Conservation (phyloP, 1,140 invertebrate species). For the Leptinotarsa lineolata region DNA sequence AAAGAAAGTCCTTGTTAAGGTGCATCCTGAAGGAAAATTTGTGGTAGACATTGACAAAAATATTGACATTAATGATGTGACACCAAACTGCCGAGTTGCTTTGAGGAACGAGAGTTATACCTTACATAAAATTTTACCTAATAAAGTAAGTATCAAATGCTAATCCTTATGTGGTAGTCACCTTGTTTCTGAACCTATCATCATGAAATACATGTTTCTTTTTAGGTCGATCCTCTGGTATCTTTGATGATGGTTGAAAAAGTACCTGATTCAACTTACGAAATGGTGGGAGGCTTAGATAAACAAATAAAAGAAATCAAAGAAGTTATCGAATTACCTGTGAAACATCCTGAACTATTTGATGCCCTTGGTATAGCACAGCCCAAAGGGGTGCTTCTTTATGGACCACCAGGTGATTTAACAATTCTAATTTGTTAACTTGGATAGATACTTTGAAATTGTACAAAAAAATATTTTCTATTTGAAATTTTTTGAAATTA, state of each 20-base stretch:
- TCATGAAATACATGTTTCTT: background rate
- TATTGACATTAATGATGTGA: slow-evolving; percentile 98
- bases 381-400: slow-evolving; percentile 97
- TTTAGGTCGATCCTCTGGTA: slow-evolving; percentile 94
- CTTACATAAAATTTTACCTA: slow-evolving; percentile 97
- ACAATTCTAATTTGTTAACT: background rate
- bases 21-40: slow-evolving; percentile 99
- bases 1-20: slow-evolving; percentile 99
- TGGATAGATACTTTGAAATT: too few relatives aligned
- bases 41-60: slow-evolving; percentile 99
- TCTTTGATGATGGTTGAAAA: slow-evolving; percentile 99
- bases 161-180: too few relatives aligned
- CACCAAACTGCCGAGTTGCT: slow-evolving; percentile 96
- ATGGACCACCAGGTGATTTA: slow-evolving; percentile 87
- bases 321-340: slow-evolving; percentile 98
- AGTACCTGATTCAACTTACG: slow-evolving; percentile 98
- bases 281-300: slow-evolving; percentile 99
- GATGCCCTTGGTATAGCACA: slow-evolving; percentile 99
- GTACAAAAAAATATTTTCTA: too few relatives aligned
- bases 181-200: too few relatives aligned
- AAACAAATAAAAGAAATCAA: slow-evolving; percentile 99
- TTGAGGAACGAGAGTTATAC: slow-evolving; percentile 98
- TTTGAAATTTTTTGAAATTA: too few relatives aligned
- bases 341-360: slow-evolving; percentile 99
- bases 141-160: slow-evolving; percentile 70